These are phyloP conservation scores for Scaptomyza parva DNA, from an alignment of 2,888 invertebrate genomes.

Conservation along the genomic window DNA sequence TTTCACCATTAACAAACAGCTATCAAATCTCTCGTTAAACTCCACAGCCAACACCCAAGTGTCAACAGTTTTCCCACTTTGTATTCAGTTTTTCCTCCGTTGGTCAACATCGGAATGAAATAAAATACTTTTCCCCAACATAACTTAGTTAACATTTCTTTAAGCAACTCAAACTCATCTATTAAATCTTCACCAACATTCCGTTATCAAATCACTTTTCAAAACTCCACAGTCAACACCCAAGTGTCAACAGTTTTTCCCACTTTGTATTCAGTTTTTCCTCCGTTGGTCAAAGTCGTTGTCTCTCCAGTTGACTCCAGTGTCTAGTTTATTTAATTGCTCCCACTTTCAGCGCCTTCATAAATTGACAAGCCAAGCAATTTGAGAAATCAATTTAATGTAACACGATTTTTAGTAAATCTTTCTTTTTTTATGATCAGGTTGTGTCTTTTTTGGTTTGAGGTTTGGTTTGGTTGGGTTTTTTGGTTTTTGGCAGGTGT, in stretches of 20 bases:
- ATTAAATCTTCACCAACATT: too few species aligned
- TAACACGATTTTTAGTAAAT: constrained; percentile 11
- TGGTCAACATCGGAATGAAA: too few species aligned
- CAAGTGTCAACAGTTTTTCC: background rate
- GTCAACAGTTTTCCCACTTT: constrained; percentile 5
- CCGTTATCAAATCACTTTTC: too few species aligned
- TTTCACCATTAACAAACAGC: too few species aligned
- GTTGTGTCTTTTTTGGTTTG: background rate
- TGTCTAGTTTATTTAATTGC: constrained; percentile 18
- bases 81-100: background rate
- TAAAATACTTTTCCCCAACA: too few species aligned
- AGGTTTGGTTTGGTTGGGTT: background rate
- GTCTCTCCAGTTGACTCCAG: too few species aligned
- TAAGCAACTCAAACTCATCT: too few species aligned
- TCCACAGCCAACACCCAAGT: background rate
- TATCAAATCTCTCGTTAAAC: constrained; percentile 4
- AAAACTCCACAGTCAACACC: too few species aligned
- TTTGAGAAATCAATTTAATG: constrained; percentile 55
- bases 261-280: background rate
- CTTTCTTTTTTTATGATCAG: constrained; percentile 21
- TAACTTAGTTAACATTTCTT: too few species aligned
- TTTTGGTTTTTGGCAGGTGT: background rate
- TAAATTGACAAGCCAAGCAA: constrained; percentile 51
- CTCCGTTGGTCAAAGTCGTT: constrained; percentile 5
- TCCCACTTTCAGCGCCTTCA: constrained; percentile 33